phyloP scores from a whole-genome alignment of 2,797 vertebrate species.

The Myotis daubentonii region DNA sequence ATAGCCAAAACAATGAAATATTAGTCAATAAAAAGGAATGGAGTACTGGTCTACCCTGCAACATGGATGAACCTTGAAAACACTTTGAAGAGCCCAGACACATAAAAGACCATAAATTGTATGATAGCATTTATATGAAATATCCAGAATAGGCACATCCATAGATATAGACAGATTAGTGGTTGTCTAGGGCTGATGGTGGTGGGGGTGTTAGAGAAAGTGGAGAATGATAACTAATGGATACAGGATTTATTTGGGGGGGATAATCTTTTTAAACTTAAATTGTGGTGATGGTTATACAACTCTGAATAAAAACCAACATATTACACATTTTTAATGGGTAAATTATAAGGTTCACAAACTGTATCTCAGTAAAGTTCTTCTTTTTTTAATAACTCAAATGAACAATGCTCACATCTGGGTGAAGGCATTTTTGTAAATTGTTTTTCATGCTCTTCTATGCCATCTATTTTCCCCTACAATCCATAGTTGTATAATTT shows the following conservation, averaged over 20 bases:
- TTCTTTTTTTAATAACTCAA: background rate
- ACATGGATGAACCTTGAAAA: background rate
- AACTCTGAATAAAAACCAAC: background rate
- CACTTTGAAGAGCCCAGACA: background rate
- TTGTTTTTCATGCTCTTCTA: background rate
- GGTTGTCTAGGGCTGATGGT: background rate
- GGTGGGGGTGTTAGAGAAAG: rapidly evolving
- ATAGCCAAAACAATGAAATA: background rate
- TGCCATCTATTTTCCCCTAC: background rate
- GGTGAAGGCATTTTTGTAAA: background rate
- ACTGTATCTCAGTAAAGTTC: background rate
- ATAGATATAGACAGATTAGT: background rate
- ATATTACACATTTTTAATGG: background rate
- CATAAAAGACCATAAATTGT: background rate
- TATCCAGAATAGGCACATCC: background rate
- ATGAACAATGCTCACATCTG: background rate
- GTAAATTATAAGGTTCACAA: background rate
- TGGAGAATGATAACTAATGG: background rate
- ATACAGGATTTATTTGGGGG: background rate
- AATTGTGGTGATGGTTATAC: background rate
- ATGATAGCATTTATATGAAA: background rate
- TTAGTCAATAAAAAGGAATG: background rate
- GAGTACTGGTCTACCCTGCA: background rate
- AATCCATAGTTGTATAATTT: background rate
- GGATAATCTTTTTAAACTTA: background rate